Base-by-base conservation (phyloP, 2,113 vertebrate species). In the Callaeas wilsoni region DNA sequence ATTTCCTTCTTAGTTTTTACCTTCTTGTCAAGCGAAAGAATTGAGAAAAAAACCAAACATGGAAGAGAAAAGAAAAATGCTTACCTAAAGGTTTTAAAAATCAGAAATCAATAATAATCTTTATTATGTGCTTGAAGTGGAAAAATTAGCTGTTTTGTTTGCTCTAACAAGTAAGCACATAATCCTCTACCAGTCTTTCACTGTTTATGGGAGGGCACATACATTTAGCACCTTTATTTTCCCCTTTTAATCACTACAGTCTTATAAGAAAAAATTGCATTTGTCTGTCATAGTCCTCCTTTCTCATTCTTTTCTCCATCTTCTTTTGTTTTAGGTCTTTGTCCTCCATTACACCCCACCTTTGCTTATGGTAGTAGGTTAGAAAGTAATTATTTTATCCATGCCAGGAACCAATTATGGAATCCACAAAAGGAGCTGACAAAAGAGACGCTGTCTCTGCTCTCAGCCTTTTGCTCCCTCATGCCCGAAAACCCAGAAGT, bases 361-460 rank as follows among this genome's bases (percentile, higher is more conserved):
- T 96, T 90, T 84, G 46, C 93, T 94, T 88, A 86, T 88, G 60
- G 86, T 78, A 81, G 83, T 70, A 90, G 68, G 71, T 84, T 88
- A 84, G 87, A 88, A 96, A 94, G 76, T 29, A 95, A 88, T 90
- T 92, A 63, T 90, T 96, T 92, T 67, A 74, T 64, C 76, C 92
- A 93, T 81, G 92, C 92, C 93, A 96, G 77, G 76, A 90, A 87
- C 76, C 79, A 96, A 95, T 95, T 96, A 94, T 67, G 56, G 90
- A 88, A 94, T 92, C 64, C 85, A 93, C 85, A 88, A 92, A 96
- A 95, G 85, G n/a, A 96, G 83, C 93, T 96, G 90, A 96, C 92
- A 94, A 90, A 96, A 95, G 84, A 82, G 76, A 87, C 46, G 60
- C 77, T 68, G 88, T 84, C 92, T 96, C 83, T 77, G 39, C 85